These are phyloP conservation scores for Poicephalus gulielmi DNA, from an alignment of 2,113 vertebrate genomes.

Conservation along the genomic window DNA sequence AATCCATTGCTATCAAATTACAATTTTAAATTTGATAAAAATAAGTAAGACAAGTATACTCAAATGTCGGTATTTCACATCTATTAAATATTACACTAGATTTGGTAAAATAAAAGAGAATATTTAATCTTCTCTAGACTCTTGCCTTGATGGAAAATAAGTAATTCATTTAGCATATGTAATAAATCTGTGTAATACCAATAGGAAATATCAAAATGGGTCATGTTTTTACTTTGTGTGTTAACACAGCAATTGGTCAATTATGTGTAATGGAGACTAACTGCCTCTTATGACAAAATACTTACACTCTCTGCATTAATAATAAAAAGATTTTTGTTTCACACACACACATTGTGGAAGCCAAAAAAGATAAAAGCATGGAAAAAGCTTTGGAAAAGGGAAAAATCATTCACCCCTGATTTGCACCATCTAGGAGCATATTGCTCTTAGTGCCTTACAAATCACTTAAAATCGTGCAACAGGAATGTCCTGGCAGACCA, in stretches of 20 bases:
- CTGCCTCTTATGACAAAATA: not conserved
- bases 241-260: constrained; percentile 39
- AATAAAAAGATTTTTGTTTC: not conserved
- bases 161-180: not conserved
- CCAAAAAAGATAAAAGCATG: not conserved
- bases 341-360: not conserved
- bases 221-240: constrained; percentile 14
- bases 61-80: not conserved
- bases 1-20: not conserved
- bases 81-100: not conserved
- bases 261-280: constrained; percentile 35
- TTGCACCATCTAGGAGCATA: not conserved
- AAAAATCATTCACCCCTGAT: not conserved
- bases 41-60: not conserved
- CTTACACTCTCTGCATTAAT: not conserved
- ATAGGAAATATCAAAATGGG: not conserved
- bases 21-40: not conserved
- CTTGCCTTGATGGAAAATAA: not conserved
- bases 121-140: not conserved
- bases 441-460: not conserved
- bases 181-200: not conserved
- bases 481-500: not conserved
- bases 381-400: not conserved
- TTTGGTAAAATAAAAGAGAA: not conserved
- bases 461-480: not conserved